Conservation (phyloP, 1,140 invertebrate genomes). For the Drosophila cardini region DNA sequence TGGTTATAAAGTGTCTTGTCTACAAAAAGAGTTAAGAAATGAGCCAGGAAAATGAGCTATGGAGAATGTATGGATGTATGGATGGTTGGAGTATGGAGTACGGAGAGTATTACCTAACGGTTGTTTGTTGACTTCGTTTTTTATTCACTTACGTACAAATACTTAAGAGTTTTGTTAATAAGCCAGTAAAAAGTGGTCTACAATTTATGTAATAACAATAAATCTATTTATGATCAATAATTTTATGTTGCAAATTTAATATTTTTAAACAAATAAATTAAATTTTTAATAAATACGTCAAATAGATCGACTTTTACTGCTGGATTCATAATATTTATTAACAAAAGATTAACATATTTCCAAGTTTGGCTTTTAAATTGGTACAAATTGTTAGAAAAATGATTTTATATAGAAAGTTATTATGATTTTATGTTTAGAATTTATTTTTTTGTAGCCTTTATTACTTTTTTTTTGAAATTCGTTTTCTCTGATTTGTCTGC, state of each 20-base stretch:
- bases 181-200: background rate
- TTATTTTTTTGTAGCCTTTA: too few relatives aligned
- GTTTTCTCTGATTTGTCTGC: background rate
- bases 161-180: background rate
- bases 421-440: too few relatives aligned
- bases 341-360: too few relatives aligned
- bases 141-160: too few relatives aligned
- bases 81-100: background rate
- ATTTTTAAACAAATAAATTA: background rate
- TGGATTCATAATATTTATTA: too few relatives aligned
- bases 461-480: background rate
- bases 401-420: too few relatives aligned
- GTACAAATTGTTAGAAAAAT: too few relatives aligned
- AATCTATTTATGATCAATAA: too few relatives aligned
- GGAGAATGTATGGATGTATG: constrained; percentile 7
- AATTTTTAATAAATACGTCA: background rate
- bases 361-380: too few relatives aligned
- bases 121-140: background rate
- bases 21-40: background rate
- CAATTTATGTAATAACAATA: background rate
- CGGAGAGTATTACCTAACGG: constrained; percentile 2
- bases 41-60: background rate
- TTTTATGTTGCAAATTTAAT: too few relatives aligned
- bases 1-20: background rate
- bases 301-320: too few relatives aligned